Percentiles rank a stretch among this genome's conserved stretches.
phyloP scores from a whole-genome alignment of 1,140 invertebrate genomes.

The Daktulosphaira vitifoliae region DNA sequence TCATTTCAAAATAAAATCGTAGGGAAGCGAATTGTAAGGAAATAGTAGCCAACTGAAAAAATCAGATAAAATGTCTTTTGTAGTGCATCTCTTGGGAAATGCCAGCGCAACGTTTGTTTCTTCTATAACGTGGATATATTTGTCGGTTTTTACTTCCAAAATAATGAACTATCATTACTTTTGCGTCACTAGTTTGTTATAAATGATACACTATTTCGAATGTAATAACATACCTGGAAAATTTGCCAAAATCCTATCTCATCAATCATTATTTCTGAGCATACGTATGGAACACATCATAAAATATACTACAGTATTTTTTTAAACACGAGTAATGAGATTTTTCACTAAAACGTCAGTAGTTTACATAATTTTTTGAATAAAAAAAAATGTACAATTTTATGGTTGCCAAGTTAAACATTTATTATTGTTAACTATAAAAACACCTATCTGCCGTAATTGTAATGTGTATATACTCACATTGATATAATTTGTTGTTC shows the following conservation, averaged over 20 bases:
- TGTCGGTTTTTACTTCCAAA: not conserved
- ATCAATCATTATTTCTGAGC: conserved; percentile 9
- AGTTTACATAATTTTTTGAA: too few species aligned
- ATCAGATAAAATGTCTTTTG: not conserved
- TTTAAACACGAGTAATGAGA: not conserved
- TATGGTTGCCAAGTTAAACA: not conserved
- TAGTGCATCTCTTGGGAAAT: conserved; percentile 1
- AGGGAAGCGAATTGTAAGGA: too few species aligned
- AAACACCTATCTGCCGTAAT: too few species aligned
- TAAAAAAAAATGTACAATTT: not conserved
- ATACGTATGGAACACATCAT: not conserved
- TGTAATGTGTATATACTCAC: too few species aligned
- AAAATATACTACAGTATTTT: conserved; percentile 10
- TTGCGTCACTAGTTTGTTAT: conserved; percentile 17
- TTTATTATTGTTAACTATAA: not conserved
- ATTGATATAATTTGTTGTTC: too few species aligned
- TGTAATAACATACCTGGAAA: conserved; percentile 22
- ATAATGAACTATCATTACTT: conserved; percentile 20
- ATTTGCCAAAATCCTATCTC: conserved; percentile 24
- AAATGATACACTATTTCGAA: conserved; percentile 4
- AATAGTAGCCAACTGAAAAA: too few species aligned
- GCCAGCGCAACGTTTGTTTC: not conserved
- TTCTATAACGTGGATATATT: not conserved
- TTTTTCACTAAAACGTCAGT: conserved; percentile 11
- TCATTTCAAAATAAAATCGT: too few species aligned